These are phyloP conservation scores for Ahaetulla prasina DNA, from an alignment of 2,113 vertebrate species.

Conservation along the genomic window DNA sequence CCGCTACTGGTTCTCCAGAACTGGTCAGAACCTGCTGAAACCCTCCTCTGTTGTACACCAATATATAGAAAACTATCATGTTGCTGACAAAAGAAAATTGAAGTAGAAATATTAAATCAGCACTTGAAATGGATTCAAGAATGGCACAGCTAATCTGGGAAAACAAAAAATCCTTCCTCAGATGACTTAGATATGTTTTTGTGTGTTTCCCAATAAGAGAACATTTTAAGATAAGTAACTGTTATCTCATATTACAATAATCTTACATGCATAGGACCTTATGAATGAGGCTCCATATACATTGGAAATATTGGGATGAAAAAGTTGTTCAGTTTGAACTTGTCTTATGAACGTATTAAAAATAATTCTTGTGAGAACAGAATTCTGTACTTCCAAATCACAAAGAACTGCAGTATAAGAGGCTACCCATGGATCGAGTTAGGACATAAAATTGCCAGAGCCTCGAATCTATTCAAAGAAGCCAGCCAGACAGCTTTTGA, in stretches of 20 bases:
- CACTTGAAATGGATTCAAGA: neutral
- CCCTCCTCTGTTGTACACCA: no score
- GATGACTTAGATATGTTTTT: neutral
- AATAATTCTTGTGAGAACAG: neutral
- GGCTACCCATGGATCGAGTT: neutral
- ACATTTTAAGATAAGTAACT: neutral
- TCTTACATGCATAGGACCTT: neutral
- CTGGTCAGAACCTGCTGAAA: no score
- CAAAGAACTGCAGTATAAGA: neutral
- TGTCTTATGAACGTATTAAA: neutral
- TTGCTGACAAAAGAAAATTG: neutral
- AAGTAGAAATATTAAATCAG: neutral
- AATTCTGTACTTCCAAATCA: neutral
- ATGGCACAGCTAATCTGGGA: neutral
- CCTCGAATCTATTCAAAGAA: neutral
- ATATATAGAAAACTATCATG: neutral
- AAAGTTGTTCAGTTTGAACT: neutral
- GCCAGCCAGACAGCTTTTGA: neutral
- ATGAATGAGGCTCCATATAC: neutral
- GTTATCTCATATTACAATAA: neutral
- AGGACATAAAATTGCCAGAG: neutral
- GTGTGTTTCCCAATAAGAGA: neutral
- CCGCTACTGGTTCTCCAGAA: no score
- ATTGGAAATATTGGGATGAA: neutral
- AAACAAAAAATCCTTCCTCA: neutral